Evolutionary conservation across 1,140 invertebrate genomes (phyloP), one percentile per base, ranked within the genome.

Genomic region (Drosophila bocqueti): DNA sequence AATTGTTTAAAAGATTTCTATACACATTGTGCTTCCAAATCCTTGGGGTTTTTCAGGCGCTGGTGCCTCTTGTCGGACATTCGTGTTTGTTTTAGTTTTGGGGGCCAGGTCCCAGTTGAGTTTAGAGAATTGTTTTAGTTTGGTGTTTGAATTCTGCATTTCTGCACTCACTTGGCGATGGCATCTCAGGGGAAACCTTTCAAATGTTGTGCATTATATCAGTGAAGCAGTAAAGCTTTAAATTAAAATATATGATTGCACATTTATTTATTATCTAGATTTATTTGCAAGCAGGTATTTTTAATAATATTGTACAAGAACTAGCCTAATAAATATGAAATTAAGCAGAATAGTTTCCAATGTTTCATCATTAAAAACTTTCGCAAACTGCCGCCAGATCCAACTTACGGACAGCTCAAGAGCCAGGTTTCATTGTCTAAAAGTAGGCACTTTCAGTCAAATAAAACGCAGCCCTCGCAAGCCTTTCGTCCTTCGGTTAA

Each of bases 1-100:
- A 87, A 87, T 78, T 87, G 77, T 83, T 87, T 81, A 89, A 87
- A 87, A 87, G 73, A 87, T 81, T 81, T 89, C 62, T 65, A 47
- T 61, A 67, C 49, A 80, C 72, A 80, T 71, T 66, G 76, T 80
- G 79, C 55, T 74, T 49, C 24, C 43, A 76, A 86, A 71, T 85
- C 78, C 76, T 63, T 61, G 36, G 63, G 69, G 82, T 74, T 82
- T 86, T 81, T 47, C 21, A 16, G 26, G 31, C 18, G 18, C 34
- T 38, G 15, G 26, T 4, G 29, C 29, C 36, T 21, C 29, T 36
- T n/a, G 21, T 50, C n/a, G 45, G 42, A 59, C 43, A 61, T 58
- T 54, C 29, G 47, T 59, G 38, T 67, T 58, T 55, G 61, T 55
- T 59, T 58, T 42, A 49, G 40, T 50, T 74, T 55, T 38, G 42